Evolutionary conservation across 2,797 vertebrate genomes (phyloP).

Genomic region (Cottoperca gobio): DNA sequence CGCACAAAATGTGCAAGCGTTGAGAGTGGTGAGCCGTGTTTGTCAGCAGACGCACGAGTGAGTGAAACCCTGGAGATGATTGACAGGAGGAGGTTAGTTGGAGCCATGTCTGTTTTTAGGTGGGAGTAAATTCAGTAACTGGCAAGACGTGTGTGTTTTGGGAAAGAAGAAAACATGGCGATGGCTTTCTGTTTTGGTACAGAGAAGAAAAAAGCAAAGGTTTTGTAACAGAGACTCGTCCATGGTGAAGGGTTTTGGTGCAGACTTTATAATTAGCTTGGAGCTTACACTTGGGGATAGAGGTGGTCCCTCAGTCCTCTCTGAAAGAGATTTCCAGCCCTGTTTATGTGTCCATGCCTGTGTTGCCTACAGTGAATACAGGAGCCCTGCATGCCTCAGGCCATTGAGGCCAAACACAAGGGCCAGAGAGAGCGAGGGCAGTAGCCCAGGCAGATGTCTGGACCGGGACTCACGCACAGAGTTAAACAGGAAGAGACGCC

Average conservation of each 20-base stretch:
- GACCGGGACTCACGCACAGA: conserved; percentile 31
- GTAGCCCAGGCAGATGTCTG: conserved; percentile 58
- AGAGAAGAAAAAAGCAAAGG: background rate
- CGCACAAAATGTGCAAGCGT: background rate
- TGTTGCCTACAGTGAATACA: conserved; percentile 29
- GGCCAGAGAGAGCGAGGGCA: conserved; percentile 29
- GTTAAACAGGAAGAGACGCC: conserved; percentile 64
- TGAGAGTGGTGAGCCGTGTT: conserved; percentile 1
- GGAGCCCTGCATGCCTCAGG: conserved; percentile 25
- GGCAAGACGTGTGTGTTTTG: conserved; percentile 2
- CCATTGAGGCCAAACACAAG: conserved; percentile 41
- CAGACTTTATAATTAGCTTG: conserved; percentile 31
- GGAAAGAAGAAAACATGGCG: conserved; percentile 12
- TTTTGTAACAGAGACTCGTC: background rate
- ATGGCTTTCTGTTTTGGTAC: conserved; percentile 11
- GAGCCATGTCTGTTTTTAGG: conserved; percentile 14
- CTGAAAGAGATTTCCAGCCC: conserved; percentile 12
- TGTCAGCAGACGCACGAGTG: conserved; percentile 11
- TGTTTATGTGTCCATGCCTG: conserved; percentile 22
- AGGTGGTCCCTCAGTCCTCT: conserved; percentile 13
- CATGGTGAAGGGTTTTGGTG: conserved; percentile 5
- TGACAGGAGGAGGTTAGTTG: conserved; percentile 31
- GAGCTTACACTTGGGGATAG: background rate
- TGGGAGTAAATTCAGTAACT: conserved; percentile 20
- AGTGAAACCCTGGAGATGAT: conserved; percentile 34